These are phyloP conservation scores for Drosophila dunni DNA, from an alignment of 1,140 invertebrate species.

Conservation along the genomic window DNA sequence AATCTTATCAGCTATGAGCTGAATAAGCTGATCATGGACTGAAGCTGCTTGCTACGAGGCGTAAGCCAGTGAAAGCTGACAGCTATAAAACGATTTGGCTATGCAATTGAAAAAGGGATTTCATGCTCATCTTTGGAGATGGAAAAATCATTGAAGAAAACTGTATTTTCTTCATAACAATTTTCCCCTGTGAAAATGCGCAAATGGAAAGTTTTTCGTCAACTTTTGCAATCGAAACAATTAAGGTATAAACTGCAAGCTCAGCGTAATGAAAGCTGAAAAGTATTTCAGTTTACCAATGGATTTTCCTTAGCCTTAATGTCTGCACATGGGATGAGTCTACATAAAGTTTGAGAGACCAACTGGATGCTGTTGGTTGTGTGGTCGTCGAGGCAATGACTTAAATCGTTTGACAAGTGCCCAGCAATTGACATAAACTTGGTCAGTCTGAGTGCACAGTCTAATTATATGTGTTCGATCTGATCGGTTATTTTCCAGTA, in stretches of 20 bases:
- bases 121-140: constrained; percentile 18
- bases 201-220: constrained; percentile 59
- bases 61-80: constrained; percentile 11
- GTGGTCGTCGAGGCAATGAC: constrained; percentile 34
- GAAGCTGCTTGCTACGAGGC: neutral
- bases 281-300: constrained; percentile 31
- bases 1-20: no score
- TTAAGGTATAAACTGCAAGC: constrained; percentile 60
- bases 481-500: constrained; percentile 36
- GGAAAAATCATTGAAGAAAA: constrained; percentile 33
- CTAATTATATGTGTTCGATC: constrained; percentile 43
- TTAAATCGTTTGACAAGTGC: constrained; percentile 53
- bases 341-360: constrained; percentile 5
- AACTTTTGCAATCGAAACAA: constrained; percentile 62
- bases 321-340: constrained; percentile 21
- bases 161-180: constrained; percentile 29
- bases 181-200: constrained; percentile 64
- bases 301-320: constrained; percentile 36
- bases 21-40: neutral
- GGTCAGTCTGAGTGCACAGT: constrained; percentile 29
- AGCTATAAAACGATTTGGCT: constrained; percentile 6
- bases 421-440: constrained; percentile 53
- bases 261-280: constrained; percentile 40
- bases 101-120: constrained; percentile 20
- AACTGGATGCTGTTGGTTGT: constrained; percentile 32